Evolutionary conservation across 2,113 vertebrate species (phyloP), one percentile per base, ranked within the genome.

Genomic region (Castor canadensis): DNA sequence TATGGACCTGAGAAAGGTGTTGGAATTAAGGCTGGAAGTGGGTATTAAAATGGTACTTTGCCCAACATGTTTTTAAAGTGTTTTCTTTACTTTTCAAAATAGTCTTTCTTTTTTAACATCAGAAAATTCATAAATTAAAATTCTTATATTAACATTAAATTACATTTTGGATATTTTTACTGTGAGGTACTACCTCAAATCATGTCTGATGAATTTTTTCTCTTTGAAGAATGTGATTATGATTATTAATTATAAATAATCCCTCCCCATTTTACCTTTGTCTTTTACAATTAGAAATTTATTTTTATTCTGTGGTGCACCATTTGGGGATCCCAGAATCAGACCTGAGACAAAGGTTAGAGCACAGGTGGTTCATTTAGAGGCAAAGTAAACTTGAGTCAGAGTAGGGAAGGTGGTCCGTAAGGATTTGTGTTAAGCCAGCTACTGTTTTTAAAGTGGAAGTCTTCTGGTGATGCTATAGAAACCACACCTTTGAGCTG

Each of bases 81-180:
- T 84, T 71, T 93, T 94, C 28, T 95, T 71, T 93, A 93, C 28
- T 95, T 94, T 96, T 72, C 16, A 66, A 85, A 94, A 83, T n/a
- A 88, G 28, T 69, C 45, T 87, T 86, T 94, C 19, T 77, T 92
- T 60, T 87, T 71, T 93, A n/a, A 66, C 86, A 47, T 94, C 58
- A 88, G 71, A 72, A 77, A 73, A 94, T 28, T 64, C 9, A 3
- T 76, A 76, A 89, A 10, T 94, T 94, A 77, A 95, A 95, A 62
- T 81, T 95, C 32, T 62, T 83, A 32, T 81, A 75, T 62, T 89
- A 93, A 67, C 77, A 77, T 58, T 88, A 88, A 54, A n/a, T 91
- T 22, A 10, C 30, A 87, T 38, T 83, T 95, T 86, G 47, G 15
- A 49, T 56, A 67, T 84, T 58, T 87, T 87, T 43, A 69, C 58